These are phyloP conservation scores for Coelinius sp. DNA, from an alignment of 2,888 invertebrate genomes.

Conservation along the genomic window DNA sequence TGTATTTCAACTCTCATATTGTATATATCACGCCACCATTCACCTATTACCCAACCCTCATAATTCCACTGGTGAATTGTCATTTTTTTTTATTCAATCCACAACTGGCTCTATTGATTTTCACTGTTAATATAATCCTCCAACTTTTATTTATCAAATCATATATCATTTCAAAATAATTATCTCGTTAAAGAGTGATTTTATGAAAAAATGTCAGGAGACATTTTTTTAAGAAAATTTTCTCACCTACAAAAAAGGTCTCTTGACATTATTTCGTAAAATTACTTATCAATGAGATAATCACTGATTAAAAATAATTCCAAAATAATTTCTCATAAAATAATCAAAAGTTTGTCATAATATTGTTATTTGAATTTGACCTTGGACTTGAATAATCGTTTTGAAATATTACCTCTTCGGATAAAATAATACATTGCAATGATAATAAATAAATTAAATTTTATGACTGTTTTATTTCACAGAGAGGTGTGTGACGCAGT, in stretches of 20 bases:
- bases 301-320: background rate
- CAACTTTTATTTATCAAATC: background rate
- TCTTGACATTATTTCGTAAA: too few species aligned
- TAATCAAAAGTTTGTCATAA: background rate
- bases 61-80: constrained; percentile 14
- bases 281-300: too few species aligned
- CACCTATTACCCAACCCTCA: constrained; percentile 20
- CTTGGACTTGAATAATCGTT: background rate
- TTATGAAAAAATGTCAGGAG: too few species aligned
- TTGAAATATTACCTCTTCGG: background rate
- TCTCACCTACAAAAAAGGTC: too few species aligned
- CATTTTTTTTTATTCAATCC: constrained; percentile 11
- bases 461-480: background rate
- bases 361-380: background rate
- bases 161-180: background rate
- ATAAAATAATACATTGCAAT: background rate
- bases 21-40: constrained; percentile 17
- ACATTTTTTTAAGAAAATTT: too few species aligned
- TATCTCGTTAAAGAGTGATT: too few species aligned
- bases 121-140: background rate
- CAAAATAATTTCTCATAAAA: background rate
- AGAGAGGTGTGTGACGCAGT: constrained; percentile 21
- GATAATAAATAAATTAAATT: constrained; percentile 24
- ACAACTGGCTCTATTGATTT: background rate
- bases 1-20: constrained; percentile 39